A percentile compares a stretch with the other conserved stretches of the same genome.
phyloP scores from a whole-genome alignment of 1,140 invertebrate genomes.

The Calliopsis andreniformis region DNA sequence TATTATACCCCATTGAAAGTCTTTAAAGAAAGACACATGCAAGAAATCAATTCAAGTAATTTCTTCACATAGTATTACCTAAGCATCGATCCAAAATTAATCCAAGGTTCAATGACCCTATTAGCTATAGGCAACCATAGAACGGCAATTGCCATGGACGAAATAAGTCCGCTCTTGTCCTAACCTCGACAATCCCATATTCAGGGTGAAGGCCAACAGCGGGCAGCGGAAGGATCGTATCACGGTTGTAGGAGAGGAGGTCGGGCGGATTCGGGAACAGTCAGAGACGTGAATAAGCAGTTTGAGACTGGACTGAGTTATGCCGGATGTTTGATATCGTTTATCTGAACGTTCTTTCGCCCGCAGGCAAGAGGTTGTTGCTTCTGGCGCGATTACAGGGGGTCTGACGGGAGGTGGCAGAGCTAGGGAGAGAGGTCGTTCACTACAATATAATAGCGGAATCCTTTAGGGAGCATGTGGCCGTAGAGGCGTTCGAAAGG shows the following conservation, averaged over 20 bases:
- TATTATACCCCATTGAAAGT: too few species aligned
- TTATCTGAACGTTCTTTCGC: conserved; percentile 14
- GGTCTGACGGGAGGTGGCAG: not conserved
- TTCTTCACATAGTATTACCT: too few species aligned
- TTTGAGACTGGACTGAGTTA: not conserved
- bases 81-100: too few species aligned
- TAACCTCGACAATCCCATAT: conserved; percentile 2
- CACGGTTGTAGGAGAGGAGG: not conserved
- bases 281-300: not conserved
- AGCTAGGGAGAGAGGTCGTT: too few species aligned
- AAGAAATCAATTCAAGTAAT: too few species aligned
- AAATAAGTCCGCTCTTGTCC: conserved; percentile 11
- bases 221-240: conserved; percentile 8
- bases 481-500: conserved; percentile 53
- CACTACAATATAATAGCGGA: conserved; percentile 1
- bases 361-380: not conserved
- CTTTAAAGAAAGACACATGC: too few species aligned
- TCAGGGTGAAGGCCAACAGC: conserved; percentile 38
- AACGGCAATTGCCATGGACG: conserved; percentile 18
- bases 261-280: too few species aligned
- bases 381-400: too few species aligned
- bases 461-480: conserved; percentile 45
- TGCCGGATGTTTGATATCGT: conserved; percentile 24
- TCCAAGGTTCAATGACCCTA: too few species aligned
- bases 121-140: conserved; percentile 1